A percentile compares a stretch with the other conserved stretches of the same genome.
phyloP scores from a whole-genome alignment of 2,113 vertebrate species.

The Salvator merianae region DNA sequence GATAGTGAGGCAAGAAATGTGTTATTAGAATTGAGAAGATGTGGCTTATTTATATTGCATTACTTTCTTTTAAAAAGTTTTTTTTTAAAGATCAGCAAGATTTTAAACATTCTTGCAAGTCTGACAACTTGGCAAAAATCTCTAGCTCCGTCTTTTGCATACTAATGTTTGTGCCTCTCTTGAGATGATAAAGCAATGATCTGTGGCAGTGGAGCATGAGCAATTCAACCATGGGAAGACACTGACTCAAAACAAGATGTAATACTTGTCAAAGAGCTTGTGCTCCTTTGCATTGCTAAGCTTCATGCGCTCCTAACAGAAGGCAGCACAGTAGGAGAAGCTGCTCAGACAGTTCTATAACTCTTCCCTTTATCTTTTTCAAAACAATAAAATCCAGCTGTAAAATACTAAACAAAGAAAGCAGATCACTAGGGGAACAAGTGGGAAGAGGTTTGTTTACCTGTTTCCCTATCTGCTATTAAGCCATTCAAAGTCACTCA shows the following conservation, averaged over 20 bases:
- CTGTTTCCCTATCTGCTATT: neutral
- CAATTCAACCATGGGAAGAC: neutral
- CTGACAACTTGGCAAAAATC: slow-evolving; percentile 62
- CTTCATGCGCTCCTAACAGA: neutral
- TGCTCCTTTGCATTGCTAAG: neutral
- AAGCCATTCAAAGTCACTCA: too few species aligned
- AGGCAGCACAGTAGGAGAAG: neutral
- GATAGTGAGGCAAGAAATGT: slow-evolving; percentile 59
- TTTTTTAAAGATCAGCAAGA: slow-evolving; percentile 18
- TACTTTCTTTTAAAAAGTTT: slow-evolving; percentile 28
- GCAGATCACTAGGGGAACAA: neutral
- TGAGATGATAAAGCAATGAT: neutral
- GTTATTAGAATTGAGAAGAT: slow-evolving; percentile 51
- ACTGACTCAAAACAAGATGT: slow-evolving; percentile 7
- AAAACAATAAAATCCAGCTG: neutral
- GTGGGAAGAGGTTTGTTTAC: neutral
- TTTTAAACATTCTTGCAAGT: slow-evolving; percentile 26
- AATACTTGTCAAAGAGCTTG: neutral
- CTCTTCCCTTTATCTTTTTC: neutral
- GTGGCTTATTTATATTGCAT: slow-evolving; percentile 60
- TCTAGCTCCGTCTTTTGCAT: slow-evolving; percentile 78
- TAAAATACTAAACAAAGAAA: neutral
- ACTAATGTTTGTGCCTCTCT: slow-evolving; percentile 44
- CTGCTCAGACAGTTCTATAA: neutral
- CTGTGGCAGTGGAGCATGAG: neutral